Evolutionary conservation across 92 coral and sea anemone genomes (phyloP), one percentile per base, ranked within the genome.

Genomic region (Hydrozoanthus gracilis): DNA sequence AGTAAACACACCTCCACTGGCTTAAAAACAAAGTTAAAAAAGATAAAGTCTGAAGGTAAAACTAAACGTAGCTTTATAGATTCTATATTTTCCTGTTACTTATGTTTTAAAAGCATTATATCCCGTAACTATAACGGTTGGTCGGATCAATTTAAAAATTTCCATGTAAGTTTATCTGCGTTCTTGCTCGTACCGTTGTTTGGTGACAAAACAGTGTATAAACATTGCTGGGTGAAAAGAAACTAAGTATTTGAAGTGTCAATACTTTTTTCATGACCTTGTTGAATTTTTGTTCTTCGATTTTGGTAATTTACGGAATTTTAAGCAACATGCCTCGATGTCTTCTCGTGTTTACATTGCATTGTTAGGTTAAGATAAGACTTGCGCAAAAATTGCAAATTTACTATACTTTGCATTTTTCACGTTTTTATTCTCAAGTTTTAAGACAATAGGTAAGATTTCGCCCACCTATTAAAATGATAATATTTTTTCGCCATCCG

Each of bases 11-110:
- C 92, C 83, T 75, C 75, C 20, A 84, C 88, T 71, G 93, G 96
- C 87, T 80, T 96, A 62, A 96, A 93, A 87, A 95, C 96, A 60
- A 95, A 95, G 82, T 90, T 96, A 35, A 96, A 95, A 79, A 96
- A 96, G 91, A 93, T 95, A 52, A 96, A 93, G 75, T 91, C 91
- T 80, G 99, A 96, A 95, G 99, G 99, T 95, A 83, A 68, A 68
- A 8, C 39, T 27, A 17, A 89, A 67, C 76, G 51, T 3, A 4
- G 60, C 61, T 45, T 44, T 62, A 12, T 15, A 35, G 13, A 14
- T 16, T 46, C 75, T 87, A 6, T 44, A 7, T 14, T 13, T 64
- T 76, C 69, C 56, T 8, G 44, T 68, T 14, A 6, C 44, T 62
- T n/a, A 3, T 47, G 55, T 35, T 20, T 39, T 16, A 17, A 66